Base-by-base conservation (phyloP, 30 jellyfish, hydroid and myxozoan species). In the Turritopsis rubra region DNA sequence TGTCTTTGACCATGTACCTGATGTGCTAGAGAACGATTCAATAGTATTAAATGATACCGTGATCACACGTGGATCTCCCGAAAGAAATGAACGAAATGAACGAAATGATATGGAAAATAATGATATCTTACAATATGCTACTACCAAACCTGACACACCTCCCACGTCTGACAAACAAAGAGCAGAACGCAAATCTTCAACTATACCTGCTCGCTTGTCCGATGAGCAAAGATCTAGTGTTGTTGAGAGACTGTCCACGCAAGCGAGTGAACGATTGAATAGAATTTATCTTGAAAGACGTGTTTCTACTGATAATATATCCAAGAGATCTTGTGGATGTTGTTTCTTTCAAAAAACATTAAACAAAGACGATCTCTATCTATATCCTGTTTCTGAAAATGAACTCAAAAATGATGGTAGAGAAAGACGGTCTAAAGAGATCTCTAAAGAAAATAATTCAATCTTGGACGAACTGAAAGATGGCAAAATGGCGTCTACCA, bases 221-320 rank as follows among this genome's bases (percentile, higher is more conserved):
- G 41, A 27, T 21, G n/a, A 74, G 21, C 82, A 74, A 74, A 26
- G 82, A 24, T 18, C 60, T 16, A 74, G 82, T 74, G 82, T 74
- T 29, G 41, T 74, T 16, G 82, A 27, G 41, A 28, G 82, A 74
- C 54, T 74, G 13, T 74, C 82, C 16, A 18, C 19, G 41, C 82
- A 74, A 30, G 82, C 82, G 41, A 24, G 54, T 20, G 65, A 74
- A 24, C 53, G 60, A 74, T 24, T 74, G 13, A 26, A 74, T 30
- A 74, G 27, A 74, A 21, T 74, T 21, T 74, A 74, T n/a, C 24
- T 24, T 18, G n/a, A 52, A 30, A 74, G 77, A n/a, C 28, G 77
- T 68, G 21, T 22, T 9, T 68, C 77, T n/a, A 19, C 77, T 68
- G 77, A n/a, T n/a, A n/a, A n/a, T n/a, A n/a, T n/a, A n/a, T n/a